A percentile compares a stretch with the other conserved stretches of the same genome.
These are phyloP conservation scores for Pollenia angustigena DNA, from an alignment of 2,888 invertebrate species.

Conservation along the genomic window DNA sequence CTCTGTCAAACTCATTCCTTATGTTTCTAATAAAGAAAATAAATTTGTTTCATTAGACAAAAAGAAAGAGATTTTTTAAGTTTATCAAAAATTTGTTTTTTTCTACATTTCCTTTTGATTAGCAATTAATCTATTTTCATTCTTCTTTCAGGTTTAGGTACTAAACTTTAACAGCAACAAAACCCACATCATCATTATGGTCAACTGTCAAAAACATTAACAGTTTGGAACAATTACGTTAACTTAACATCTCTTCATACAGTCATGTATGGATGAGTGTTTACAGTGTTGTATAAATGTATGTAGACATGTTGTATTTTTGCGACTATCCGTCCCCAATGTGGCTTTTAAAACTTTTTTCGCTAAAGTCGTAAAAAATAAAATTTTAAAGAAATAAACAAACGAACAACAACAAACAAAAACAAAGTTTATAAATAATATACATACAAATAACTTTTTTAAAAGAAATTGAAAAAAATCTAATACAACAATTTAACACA, in stretches of 20 bases:
- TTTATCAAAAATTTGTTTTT: not conserved
- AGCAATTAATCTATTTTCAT: constrained; percentile 5
- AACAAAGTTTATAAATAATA: constrained; percentile 1
- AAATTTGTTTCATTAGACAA: constrained; percentile 29
- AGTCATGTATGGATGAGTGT: not conserved
- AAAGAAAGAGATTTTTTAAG: constrained; percentile 5
- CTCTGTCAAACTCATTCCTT: constrained; percentile 16
- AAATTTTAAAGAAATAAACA: constrained; percentile 33
- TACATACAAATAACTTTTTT: not conserved
- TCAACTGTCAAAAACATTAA: constrained; percentile 65
- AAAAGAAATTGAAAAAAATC: constrained; percentile 10
- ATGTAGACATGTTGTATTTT: constrained; percentile 32
- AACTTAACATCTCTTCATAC: constrained; percentile 11
- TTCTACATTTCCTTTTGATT: constrained; percentile 19
- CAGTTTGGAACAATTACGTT: constrained; percentile 7
- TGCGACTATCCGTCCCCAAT: constrained; percentile 62
- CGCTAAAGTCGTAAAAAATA: not conserved
- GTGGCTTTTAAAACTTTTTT: constrained; percentile 48
- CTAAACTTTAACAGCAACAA: constrained; percentile 7
- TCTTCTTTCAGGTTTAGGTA: not conserved
- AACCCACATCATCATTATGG: constrained; percentile 37
- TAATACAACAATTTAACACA: constrained; percentile 42
- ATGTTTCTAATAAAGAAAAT: not conserved
- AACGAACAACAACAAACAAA: constrained; percentile 34
- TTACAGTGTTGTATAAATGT: constrained; percentile 1